phyloP scores from a whole-genome alignment of 2,888 invertebrate species.

The Neocrepidodera transversa region DNA sequence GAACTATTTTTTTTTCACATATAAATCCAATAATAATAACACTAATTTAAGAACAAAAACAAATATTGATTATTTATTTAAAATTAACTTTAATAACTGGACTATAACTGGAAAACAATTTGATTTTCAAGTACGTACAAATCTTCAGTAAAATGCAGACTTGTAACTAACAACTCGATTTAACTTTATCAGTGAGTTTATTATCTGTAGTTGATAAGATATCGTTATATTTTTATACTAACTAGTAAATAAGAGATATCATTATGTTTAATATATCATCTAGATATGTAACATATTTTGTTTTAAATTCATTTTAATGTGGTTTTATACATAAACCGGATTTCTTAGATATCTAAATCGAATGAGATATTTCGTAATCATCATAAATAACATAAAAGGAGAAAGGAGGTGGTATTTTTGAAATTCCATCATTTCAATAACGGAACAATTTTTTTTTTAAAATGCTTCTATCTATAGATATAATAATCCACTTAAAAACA shows the following conservation, averaged over 20 bases:
- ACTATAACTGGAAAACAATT: slow-evolving; percentile 5
- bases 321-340: slow-evolving; percentile 16
- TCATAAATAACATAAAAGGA: slow-evolving; percentile 4
- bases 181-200: slow-evolving; percentile 33
- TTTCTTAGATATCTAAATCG: slow-evolving; percentile 15
- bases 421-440: slow-evolving; percentile 5
- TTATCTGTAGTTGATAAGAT: slow-evolving; percentile 40
- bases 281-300: slow-evolving; percentile 27
- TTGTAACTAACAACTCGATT: slow-evolving; percentile 29
- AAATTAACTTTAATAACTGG: too few relatives aligned
- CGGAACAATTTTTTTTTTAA: neutral
- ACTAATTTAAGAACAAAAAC: too few relatives aligned
- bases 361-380: slow-evolving; percentile 14
- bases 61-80: too few relatives aligned
- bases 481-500: too few relatives aligned
- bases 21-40: too few relatives aligned
- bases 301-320: slow-evolving; percentile 20
- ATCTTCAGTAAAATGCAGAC: slow-evolving; percentile 29
- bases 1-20: too few relatives aligned
- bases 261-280: slow-evolving; percentile 25
- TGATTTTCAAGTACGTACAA: slow-evolving; percentile 13
- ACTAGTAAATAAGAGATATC: slow-evolving; percentile 45
- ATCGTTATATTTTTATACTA: slow-evolving; percentile 46
- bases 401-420: slow-evolving; percentile 1
- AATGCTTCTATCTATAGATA: neutral